A percentile compares a stretch with the other conserved stretches of the same genome.
These are phyloP conservation scores for Anastatus disparis DNA, from an alignment of 1,140 invertebrate species.

Conservation along the genomic window DNA sequence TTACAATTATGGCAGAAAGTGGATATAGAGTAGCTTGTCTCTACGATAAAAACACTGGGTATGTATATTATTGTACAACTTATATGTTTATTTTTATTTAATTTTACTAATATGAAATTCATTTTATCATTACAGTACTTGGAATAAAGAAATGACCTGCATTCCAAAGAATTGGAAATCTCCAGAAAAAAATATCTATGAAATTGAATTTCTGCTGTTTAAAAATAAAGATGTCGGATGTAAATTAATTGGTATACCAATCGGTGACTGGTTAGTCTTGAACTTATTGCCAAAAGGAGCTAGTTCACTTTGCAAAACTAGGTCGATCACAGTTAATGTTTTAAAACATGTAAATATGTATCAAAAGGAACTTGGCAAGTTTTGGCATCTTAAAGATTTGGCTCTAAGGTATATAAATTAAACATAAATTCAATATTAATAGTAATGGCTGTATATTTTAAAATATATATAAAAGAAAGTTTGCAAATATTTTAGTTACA, in stretches of 20 bases:
- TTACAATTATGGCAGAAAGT: constrained; percentile 50
- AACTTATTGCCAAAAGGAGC: constrained; percentile 45
- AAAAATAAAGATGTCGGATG: constrained; percentile 35
- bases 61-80: neutral
- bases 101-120: neutral
- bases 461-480: no score
- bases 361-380: constrained; percentile 45
- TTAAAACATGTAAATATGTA: constrained; percentile 52
- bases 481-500: no score
- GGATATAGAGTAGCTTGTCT: constrained; percentile 43
- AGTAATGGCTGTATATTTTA: no score
- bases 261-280: constrained; percentile 49
- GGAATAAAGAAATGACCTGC: constrained; percentile 18
- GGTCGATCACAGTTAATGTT: constrained; percentile 24
- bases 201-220: constrained; percentile 42
- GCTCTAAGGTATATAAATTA: constrained; percentile 48
- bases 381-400: constrained; percentile 52
- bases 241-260: constrained; percentile 48
- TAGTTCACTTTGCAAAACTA: neutral
- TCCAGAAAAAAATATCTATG: constrained; percentile 37
- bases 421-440: no score
- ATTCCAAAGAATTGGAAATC: constrained; percentile 27
- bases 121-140: constrained; percentile 13
- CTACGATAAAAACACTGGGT: constrained; percentile 26
- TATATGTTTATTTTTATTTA: neutral